These are phyloP conservation scores for Rhamphomyia laevipes DNA, from an alignment of 2,888 invertebrate species.

Conservation along the genomic window DNA sequence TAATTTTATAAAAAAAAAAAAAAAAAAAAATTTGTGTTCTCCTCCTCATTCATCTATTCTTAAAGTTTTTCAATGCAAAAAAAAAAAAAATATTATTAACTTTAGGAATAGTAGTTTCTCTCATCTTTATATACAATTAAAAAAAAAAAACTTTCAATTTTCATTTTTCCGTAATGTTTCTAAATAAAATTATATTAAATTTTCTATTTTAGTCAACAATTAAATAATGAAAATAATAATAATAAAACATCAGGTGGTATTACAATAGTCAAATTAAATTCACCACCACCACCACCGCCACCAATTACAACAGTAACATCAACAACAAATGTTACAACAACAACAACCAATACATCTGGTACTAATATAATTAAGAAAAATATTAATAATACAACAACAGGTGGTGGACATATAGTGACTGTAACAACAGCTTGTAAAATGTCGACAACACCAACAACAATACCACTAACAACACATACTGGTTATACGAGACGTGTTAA, in stretches of 20 bases:
- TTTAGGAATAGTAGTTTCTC: background rate
- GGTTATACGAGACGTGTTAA: slow-evolving; percentile 50
- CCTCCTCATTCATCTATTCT: background rate
- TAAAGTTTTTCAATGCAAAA: background rate
- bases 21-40: background rate
- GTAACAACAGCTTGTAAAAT: slow-evolving; percentile 7
- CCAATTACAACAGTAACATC: slow-evolving; percentile 9
- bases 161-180: background rate
- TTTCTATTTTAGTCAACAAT: slow-evolving; percentile 25
- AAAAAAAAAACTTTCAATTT: background rate
- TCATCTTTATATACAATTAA: background rate
- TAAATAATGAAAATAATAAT: slow-evolving; percentile 40
- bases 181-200: background rate
- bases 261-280: slow-evolving; percentile 67
- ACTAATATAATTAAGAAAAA: background rate
- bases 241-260: slow-evolving; percentile 63
- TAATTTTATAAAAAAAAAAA: slow-evolving; percentile 2
- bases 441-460: slow-evolving; percentile 6
- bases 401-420: background rate
- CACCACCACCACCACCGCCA: slow-evolving; percentile 20
- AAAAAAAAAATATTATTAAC: background rate
- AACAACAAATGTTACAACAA: slow-evolving; percentile 15
- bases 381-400: background rate
- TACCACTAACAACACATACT: slow-evolving; percentile 25
- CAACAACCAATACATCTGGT: slow-evolving; percentile 10